Conservation (phyloP, 2,797 vertebrate species). For the Hydrolagus colliei region DNA sequence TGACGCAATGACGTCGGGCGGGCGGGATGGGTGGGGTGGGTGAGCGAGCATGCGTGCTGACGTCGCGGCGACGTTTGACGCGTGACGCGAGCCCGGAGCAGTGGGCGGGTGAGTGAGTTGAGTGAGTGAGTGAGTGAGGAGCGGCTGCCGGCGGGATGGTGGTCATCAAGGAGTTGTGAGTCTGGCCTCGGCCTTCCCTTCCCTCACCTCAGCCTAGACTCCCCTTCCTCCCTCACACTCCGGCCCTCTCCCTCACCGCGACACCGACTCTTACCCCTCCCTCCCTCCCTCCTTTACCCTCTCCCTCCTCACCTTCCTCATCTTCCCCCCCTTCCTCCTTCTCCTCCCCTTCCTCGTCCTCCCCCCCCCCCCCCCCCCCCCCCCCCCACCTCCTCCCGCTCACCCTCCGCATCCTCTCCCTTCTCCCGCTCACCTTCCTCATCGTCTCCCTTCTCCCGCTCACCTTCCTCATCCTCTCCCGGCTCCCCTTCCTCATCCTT, state of each 20-base stretch:
- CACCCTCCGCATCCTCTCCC: not conserved
- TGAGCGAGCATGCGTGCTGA: no score
- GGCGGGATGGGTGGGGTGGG: no score
- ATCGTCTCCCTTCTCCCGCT: not conserved
- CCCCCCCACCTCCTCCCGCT: not conserved
- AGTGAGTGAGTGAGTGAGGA: no score
- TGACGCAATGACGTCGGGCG: no score
- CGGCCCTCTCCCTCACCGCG: not conserved
- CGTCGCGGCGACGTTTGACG: no score
- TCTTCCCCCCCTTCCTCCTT: not conserved
- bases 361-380: not conserved
- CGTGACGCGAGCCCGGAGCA: no score
- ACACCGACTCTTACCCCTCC: not conserved
- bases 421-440: not conserved
- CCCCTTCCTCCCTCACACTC: not conserved
- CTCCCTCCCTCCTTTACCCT: not conserved
- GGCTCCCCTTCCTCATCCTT: no score
- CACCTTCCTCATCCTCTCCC: not conserved
- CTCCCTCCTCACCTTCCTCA: not conserved
- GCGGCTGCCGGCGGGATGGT: not conserved
- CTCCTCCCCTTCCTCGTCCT: not conserved
- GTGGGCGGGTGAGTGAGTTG: no score
- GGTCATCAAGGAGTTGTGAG: constrained; percentile 19
- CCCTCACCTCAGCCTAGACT: not conserved
- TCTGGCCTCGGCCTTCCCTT: not conserved